phyloP scores from a whole-genome alignment of 2,797 vertebrate genomes.

The Muscicapa striata region DNA sequence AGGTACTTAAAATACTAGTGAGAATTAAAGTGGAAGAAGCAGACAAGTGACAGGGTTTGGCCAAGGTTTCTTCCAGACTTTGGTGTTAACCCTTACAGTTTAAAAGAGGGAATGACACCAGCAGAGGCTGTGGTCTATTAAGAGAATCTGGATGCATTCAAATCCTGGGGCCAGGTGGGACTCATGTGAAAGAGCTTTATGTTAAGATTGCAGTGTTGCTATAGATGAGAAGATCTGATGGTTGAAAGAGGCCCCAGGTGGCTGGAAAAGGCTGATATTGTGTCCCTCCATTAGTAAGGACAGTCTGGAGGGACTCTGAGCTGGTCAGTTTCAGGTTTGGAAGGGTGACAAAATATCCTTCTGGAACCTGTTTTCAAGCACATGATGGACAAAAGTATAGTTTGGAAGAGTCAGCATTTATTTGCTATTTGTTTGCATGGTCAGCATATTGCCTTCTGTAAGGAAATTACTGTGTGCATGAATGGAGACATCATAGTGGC shows the following conservation, averaged over 20 bases:
- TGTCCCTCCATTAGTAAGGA: neutral
- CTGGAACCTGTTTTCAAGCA: neutral
- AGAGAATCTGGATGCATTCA: neutral
- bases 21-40: neutral
- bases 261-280: neutral
- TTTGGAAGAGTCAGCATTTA: neutral
- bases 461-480: neutral
- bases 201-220: neutral
- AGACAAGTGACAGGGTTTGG: neutral
- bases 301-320: rapidly evolving
- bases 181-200: neutral
- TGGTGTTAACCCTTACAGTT: rapidly evolving
- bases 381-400: neutral
- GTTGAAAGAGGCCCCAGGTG: neutral
- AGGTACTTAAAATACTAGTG: neutral
- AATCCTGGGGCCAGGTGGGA: neutral
- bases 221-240: neutral
- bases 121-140: neutral
- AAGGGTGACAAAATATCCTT: neutral
- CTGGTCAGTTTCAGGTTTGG: neutral
- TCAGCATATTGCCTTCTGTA: neutral
- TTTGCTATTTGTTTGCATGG: neutral
- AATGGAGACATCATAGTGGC: neutral
- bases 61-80: neutral
- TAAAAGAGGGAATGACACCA: neutral